A percentile compares a stretch with the other conserved stretches of the same genome.
Evolutionary conservation across 2,797 vertebrate species (phyloP).

Genomic region (Vespertilio murinus): DNA sequence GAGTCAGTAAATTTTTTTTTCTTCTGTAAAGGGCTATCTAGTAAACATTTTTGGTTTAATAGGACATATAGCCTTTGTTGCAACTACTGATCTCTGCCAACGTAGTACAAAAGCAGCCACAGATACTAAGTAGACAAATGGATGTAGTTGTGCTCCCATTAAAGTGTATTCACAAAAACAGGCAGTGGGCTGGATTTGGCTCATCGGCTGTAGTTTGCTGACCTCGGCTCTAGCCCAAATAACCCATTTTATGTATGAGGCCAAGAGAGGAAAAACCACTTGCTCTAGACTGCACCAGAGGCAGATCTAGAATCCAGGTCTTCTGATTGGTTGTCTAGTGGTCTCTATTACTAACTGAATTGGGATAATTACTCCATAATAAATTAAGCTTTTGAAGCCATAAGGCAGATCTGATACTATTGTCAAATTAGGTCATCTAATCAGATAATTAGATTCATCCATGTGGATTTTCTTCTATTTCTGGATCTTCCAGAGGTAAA

Average conservation of each 20-base stretch:
- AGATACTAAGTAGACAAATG: not conserved
- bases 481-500: constrained; percentile 10
- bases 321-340: not conserved
- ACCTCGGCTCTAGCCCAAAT: not conserved
- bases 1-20: not conserved
- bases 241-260: not conserved
- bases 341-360: not conserved
- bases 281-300: not conserved
- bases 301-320: not conserved
- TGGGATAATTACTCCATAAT: not conserved
- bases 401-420: not conserved
- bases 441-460: not conserved
- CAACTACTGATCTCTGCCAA: not conserved
- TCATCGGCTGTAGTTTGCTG: not conserved
- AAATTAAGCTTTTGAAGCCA: constrained; percentile 33
- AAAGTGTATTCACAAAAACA: constrained; percentile 7
- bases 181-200: not conserved
- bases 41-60: not conserved
- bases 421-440: not conserved
- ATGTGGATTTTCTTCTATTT: constrained; percentile 5
- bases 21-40: not conserved
- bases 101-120: not conserved
- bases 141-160: not conserved
- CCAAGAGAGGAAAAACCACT: not conserved
- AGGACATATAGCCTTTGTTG: not conserved